These are phyloP conservation scores for Maylandia zebra DNA, from an alignment of 2,113 vertebrate genomes.

Conservation along the genomic window DNA sequence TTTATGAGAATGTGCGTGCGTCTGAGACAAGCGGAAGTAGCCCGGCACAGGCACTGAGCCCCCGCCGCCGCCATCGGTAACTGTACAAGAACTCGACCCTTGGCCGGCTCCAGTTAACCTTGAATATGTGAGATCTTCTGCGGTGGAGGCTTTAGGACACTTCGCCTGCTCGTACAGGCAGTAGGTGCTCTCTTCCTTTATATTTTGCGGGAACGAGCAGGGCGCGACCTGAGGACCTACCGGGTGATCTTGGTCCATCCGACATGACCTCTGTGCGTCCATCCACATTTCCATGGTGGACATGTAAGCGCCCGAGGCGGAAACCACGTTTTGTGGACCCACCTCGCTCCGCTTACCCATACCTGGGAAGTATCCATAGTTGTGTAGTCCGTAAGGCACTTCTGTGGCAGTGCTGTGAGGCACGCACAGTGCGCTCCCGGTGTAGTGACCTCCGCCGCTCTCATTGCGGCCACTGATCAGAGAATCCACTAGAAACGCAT, in stretches of 20 bases:
- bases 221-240: slow-evolving; percentile 79
- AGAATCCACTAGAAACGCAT: slow-evolving; percentile 97
- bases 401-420: slow-evolving; percentile 80
- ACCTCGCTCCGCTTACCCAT: slow-evolving; percentile 86
- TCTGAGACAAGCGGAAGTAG: slow-evolving; percentile 98
- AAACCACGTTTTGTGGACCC: slow-evolving; percentile 75
- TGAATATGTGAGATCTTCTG: slow-evolving; percentile 82
- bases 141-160: slow-evolving; percentile 81
- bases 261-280: slow-evolving; percentile 89
- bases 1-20: slow-evolving; percentile 88
- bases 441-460: slow-evolving; percentile 81
- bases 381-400: slow-evolving; percentile 92
- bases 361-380: slow-evolving; percentile 93
- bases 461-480: slow-evolving; percentile 92
- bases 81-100: slow-evolving; percentile 74
- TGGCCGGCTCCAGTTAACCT: slow-evolving; percentile 79
- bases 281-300: slow-evolving; percentile 94
- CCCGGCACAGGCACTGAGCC: slow-evolving; percentile 91
- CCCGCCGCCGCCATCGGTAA: slow-evolving; percentile 46
- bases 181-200: slow-evolving; percentile 97
- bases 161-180: slow-evolving; percentile 94
- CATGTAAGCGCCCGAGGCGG: slow-evolving; percentile 81
- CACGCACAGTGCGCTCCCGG: slow-evolving; percentile 83
- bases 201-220: slow-evolving; percentile 90
- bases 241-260: slow-evolving; percentile 85